Percentiles rank a stretch among this genome's conserved stretches.
Conservation (phyloP, 2,113 vertebrate species). For the Brienomyrus longianalis region DNA sequence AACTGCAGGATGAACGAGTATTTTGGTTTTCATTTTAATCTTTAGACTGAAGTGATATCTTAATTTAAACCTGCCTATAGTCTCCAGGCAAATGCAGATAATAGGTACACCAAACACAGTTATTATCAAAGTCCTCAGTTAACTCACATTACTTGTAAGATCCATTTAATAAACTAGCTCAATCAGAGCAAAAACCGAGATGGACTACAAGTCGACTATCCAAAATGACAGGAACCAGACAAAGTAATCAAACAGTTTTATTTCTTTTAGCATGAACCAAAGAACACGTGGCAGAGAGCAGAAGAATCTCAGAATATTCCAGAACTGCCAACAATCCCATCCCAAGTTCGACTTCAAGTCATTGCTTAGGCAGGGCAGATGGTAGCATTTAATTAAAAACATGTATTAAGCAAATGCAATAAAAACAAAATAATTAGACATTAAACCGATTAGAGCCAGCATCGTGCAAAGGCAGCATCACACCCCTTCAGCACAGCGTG, state of each 20-base stretch:
- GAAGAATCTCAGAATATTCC: conserved; percentile 66
- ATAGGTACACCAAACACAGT: neutral
- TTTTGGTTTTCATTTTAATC: neutral
- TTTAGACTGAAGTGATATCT: neutral
- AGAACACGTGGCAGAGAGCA: conserved; percentile 67
- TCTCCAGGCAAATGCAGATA: neutral
- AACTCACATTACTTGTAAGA: neutral
- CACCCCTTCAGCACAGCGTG: neutral
- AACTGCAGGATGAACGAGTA: neutral
- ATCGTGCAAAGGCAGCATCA: neutral
- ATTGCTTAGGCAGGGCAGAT: conserved; percentile 52
- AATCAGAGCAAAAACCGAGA: neutral
- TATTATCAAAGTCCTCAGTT: neutral
- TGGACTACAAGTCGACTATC: neutral
- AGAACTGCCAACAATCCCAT: conserved; percentile 65
- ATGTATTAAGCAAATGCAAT: neutral
- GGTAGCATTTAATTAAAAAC: conserved; percentile 10
- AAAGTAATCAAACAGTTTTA: conserved; percentile 47
- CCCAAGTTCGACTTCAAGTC: conserved; percentile 63
- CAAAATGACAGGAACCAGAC: neutral
- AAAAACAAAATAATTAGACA: neutral
- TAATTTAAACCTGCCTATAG: neutral
- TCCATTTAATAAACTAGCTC: neutral
- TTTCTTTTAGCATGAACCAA: conserved; percentile 68
- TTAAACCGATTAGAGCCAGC: neutral